Percentiles rank a stretch among this genome's conserved stretches.
Evolutionary conservation across 1,140 invertebrate genomes (phyloP).

Genomic region (Heliconius eleuchia): DNA sequence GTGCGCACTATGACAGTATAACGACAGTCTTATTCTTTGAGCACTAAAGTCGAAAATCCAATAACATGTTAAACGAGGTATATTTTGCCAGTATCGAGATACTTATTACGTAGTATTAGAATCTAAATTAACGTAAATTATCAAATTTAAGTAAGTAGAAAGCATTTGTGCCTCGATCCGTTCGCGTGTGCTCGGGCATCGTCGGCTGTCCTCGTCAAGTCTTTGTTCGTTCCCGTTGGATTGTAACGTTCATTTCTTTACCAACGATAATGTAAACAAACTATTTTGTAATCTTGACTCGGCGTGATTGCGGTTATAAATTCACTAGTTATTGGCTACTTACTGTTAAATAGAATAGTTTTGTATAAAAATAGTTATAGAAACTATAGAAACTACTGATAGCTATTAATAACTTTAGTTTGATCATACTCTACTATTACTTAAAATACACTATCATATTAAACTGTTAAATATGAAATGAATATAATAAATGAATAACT

Average conservation of each 20-base stretch:
- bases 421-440: neutral
- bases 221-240: constrained; percentile 47
- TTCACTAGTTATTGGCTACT: constrained; percentile 34
- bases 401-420: neutral
- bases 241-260: constrained; percentile 42
- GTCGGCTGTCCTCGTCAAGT: constrained; percentile 38
- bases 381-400: neutral
- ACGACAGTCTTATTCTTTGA: neutral
- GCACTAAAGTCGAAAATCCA: neutral
- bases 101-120: constrained; percentile 20
- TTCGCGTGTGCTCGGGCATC: constrained; percentile 38
- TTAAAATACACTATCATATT: neutral
- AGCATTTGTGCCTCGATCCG: neutral
- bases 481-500: too few species aligned
- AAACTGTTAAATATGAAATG: neutral
- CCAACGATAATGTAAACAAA: constrained; percentile 47
- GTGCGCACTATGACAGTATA: neutral
- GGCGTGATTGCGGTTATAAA: constrained; percentile 41
- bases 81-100: constrained; percentile 8
- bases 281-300: constrained; percentile 44
- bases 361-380: neutral
- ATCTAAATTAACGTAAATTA: constrained; percentile 25
- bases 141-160: constrained; percentile 22
- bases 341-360: constrained; percentile 31
- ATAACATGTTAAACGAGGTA: neutral